Percentiles rank a stretch among this genome's conserved stretches.
phyloP scores from a whole-genome alignment of 2,888 invertebrate species.

The Meandrusa payeni region DNA sequence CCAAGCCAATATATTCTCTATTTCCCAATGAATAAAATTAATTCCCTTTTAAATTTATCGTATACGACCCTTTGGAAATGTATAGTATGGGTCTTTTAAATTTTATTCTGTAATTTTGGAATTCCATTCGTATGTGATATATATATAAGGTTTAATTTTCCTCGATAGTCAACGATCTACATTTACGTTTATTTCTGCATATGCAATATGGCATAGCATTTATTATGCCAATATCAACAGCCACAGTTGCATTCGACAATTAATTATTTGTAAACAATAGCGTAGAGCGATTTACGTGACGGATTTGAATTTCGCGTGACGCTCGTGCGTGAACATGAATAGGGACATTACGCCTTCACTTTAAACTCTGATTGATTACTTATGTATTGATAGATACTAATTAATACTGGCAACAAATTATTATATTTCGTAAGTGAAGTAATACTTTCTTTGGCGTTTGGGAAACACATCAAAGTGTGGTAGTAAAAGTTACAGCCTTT shows the following conservation, averaged over 20 bases:
- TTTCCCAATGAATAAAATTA: slow-evolving; percentile 74
- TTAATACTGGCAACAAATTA: not conserved
- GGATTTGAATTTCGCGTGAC: slow-evolving; percentile 41
- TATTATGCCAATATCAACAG: slow-evolving; percentile 71
- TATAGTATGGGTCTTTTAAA: slow-evolving; percentile 19
- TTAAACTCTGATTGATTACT: slow-evolving; percentile 31
- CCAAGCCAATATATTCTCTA: slow-evolving; percentile 76
- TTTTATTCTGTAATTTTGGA: not conserved
- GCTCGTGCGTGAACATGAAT: slow-evolving; percentile 61
- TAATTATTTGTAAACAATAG: slow-evolving; percentile 78
- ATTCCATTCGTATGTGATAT: slow-evolving; percentile 1
- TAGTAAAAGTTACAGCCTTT: too few species aligned
- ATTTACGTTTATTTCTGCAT: slow-evolving; percentile 47
- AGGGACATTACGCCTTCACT: slow-evolving; percentile 29
- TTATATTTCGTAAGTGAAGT: too few species aligned
- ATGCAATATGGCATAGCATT: slow-evolving; percentile 63
- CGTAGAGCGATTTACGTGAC: slow-evolving; percentile 40
- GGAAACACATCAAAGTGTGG: too few species aligned
- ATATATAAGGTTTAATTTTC: slow-evolving; percentile 6
- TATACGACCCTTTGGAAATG: slow-evolving; percentile 57
- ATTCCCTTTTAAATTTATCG: slow-evolving; percentile 64
- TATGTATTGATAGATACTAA: slow-evolving; percentile 42
- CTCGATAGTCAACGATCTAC: slow-evolving; percentile 5
- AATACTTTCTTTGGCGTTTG: too few species aligned
- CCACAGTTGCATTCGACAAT: slow-evolving; percentile 72